Base-by-base conservation (phyloP, 1,140 invertebrate genomes). In the Bombus consobrinus region DNA sequence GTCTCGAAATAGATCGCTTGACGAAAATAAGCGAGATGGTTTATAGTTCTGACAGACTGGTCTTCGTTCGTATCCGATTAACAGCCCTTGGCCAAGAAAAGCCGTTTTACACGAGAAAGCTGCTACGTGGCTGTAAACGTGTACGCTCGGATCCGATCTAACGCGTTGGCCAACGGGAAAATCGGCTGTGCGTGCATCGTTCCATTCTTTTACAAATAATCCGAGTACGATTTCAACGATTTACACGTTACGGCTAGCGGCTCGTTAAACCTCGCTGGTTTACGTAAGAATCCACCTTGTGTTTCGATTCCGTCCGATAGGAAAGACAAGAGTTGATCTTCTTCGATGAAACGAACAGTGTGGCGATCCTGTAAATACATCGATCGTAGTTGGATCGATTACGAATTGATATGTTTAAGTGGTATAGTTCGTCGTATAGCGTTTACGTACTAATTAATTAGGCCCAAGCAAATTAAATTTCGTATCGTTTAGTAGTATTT, bases 131-230 rank as follows among this genome's bases (percentile, higher is more conserved):
- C 64, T 71, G 43, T 25, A 28, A 81, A 81, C 15, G 34, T 37
- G 43, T 57, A 10, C 41, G 4, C 64, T 8, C 13, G 41, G 32
- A 25, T 12, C 62, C 34, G 37, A 34, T 18, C 43, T 41, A 53
- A 47, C 9, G 28, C 4, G 41, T 12, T 18, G 28, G 18, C 34
- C 1, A 13, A 25, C 5, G 22, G 3, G 62, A n/a, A 37, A 57
- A 57, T 47, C 66, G 66, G 25, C 15, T 18, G n/a, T 13, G 57
- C 4, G 37, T 37, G 34, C 25, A 34, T 32, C n/a, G 34, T 71
- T 86, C 59, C 15, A 74, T 87, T 68, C 34, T 18, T 71, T 62
- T 47, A 53, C 59, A 88, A 83, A 88, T 87, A 87, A 87, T 87
- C 85, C 25, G 15, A 13, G 9, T 18, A 34, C 22, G 66, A 39